Evolutionary conservation across 2,113 vertebrate genomes (phyloP).

Genomic region (Bagarius yarrelli): DNA sequence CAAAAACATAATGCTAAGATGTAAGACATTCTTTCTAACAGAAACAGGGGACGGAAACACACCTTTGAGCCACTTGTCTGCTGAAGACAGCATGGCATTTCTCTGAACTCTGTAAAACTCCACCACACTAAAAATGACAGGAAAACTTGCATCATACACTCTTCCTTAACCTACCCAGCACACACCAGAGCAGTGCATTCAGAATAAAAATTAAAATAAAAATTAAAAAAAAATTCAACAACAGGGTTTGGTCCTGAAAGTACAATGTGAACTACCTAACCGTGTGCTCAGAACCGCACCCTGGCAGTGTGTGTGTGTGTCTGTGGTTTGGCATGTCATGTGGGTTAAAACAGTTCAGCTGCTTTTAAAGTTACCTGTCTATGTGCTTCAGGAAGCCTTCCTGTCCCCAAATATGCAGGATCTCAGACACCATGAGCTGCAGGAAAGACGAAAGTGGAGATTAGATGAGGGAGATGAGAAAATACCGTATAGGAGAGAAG

Average conservation of each 20-base stretch:
- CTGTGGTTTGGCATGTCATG: neutral
- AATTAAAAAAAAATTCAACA: neutral
- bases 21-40: too few species aligned
- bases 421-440: constrained; percentile 82
- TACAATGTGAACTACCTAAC: neutral
- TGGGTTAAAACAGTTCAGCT: constrained; percentile 1
- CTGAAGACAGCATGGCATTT: constrained; percentile 82
- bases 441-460: neutral
- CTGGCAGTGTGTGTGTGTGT: neutral
- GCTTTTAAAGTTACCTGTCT: constrained; percentile 71
- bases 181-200: neutral
- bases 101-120: constrained; percentile 86
- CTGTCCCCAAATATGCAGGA: constrained; percentile 86
- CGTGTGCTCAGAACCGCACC: neutral
- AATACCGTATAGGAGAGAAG: neutral
- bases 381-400: constrained; percentile 85
- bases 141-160: neutral
- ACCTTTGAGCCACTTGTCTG: constrained; percentile 92
- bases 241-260: neutral
- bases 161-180: neutral
- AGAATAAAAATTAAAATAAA: too few species aligned
- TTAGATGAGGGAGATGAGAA: neutral
- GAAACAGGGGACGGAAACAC: constrained; percentile 42
- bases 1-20: neutral
- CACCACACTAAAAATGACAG: constrained; percentile 72